Base-by-base conservation (phyloP, 92 coral and sea anemone genomes). In the Parazoanthus atlanticus region DNA sequence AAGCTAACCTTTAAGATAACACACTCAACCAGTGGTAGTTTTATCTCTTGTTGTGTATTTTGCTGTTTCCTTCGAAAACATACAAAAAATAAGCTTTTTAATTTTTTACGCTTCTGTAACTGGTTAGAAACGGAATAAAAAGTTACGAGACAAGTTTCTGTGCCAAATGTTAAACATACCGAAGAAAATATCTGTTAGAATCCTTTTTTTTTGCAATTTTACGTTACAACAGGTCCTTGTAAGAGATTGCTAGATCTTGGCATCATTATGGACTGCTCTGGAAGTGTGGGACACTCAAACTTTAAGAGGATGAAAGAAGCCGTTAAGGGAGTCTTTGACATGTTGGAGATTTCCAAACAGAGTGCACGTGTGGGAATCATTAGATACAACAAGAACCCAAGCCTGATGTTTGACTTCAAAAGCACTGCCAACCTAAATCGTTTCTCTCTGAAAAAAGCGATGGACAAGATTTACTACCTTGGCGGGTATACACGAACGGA, bases 401-500 rank as follows among this genome's bases (percentile, higher is more conserved):
- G 49, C 28, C 26, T 75, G 79, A 75, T 75, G 79, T 33, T 75
- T 23, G 43, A 34, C 46, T 75, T 75, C 79, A 75, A 75, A 23
- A 75, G 79, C 79, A 25, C 79, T 75, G 52, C 79, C 79, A 75
- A 75, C 29, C 7, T 8, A 40, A 75, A 75, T 75, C 79, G 49
- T 41, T 23, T 33, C 28, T 75, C 79, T 75, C 52, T 75, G 79
- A 75, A 75, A 40, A 75, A 75, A 38, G 79, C 79, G 43, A 75
- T 75, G 79, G 79, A 75, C 16, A 75, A 25, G 43, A 75, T 75
- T 36, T 75, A 75, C 79, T 75, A 75, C 1, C 49, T 75, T 75
- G 79, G 79, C n/a, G 79, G 79, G 13, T 34, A 75, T 19, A 75
- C 79, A 19, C 46, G 79, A 34, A 75, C 79, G 11, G 79, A 75